Evolutionary conservation across 2,888 invertebrate species (phyloP).

Genomic region (Magallana nippona): DNA sequence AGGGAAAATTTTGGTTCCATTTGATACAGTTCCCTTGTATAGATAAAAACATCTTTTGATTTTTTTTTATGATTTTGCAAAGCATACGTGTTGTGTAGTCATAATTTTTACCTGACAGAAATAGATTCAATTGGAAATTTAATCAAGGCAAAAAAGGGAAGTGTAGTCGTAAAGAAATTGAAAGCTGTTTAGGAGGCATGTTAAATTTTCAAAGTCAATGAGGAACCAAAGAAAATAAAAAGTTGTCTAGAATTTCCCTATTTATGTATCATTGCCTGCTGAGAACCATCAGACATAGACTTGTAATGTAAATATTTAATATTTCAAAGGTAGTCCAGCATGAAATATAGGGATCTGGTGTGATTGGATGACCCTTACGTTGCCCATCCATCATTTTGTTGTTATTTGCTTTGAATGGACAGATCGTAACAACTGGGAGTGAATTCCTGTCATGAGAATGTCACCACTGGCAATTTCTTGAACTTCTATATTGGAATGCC

Average conservation of each 20-base stretch:
- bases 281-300: not conserved
- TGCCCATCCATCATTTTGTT: slow-evolving; percentile 14
- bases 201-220: not conserved
- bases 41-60: no score
- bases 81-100: no score
- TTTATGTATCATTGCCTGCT: not conserved
- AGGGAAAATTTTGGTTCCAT: not conserved
- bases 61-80: no score
- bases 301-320: slow-evolving; percentile 8
- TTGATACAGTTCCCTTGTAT: no score
- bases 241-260: not conserved
- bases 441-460: slow-evolving; percentile 26
- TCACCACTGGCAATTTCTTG: slow-evolving; percentile 18
- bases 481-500: not conserved
- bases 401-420: not conserved
- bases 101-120: no score
- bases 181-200: not conserved
- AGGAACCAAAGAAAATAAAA: not conserved
- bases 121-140: no score
- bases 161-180: not conserved
- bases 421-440: not conserved
- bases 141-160: no score
- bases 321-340: slow-evolving; percentile 1
- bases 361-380: not conserved
- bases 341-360: not conserved